Percentiles rank a stretch among this genome's conserved stretches.
Conservation (phyloP, 2,888 invertebrate genomes). For the Scaptomyza polygonia region DNA sequence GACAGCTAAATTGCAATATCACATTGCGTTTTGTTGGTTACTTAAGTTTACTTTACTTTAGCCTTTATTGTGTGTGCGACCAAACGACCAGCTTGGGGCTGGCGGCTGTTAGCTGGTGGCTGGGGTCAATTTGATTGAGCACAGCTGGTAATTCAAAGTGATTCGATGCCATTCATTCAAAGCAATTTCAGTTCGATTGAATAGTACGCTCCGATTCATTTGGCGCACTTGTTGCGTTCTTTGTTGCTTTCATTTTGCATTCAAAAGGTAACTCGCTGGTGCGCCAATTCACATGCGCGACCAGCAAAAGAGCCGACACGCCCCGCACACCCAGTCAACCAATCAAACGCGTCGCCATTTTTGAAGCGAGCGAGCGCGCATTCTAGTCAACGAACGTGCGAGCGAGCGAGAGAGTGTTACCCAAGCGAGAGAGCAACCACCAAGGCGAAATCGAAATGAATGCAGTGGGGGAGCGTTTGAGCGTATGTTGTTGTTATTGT, state of each 20-base stretch:
- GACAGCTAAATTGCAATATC: slow-evolving; percentile 79
- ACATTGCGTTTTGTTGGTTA: slow-evolving; percentile 71
- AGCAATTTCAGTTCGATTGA: slow-evolving; percentile 42
- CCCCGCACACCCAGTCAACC: slow-evolving; percentile 45
- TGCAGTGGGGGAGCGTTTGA: slow-evolving; percentile 62
- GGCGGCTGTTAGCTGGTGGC: slow-evolving; percentile 10
- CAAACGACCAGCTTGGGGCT: slow-evolving; percentile 26
- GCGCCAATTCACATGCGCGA: slow-evolving; percentile 44
- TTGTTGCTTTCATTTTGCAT: slow-evolving; percentile 64
- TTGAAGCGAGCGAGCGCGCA: slow-evolving; percentile 66
- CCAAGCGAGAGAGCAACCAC: slow-evolving; percentile 34
- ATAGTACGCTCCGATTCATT: slow-evolving; percentile 37
- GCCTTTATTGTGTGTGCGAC: slow-evolving; percentile 33
- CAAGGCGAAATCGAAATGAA: slow-evolving; percentile 48
- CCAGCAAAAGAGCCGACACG: slow-evolving; percentile 27
- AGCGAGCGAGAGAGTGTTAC: slow-evolving; percentile 19
- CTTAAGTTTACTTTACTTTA: slow-evolving; percentile 54
- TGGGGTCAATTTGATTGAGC: slow-evolving; percentile 53
- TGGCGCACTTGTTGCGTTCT: slow-evolving; percentile 67
- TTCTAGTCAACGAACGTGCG: background rate
- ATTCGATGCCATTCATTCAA: slow-evolving; percentile 51
- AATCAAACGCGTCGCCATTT: slow-evolving; percentile 70
- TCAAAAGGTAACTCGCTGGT: slow-evolving; percentile 41
- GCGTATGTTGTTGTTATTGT: slow-evolving; percentile 16
- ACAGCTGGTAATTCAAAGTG: slow-evolving; percentile 61